These are phyloP conservation scores for Bacillus rossius DNA, from an alignment of 1,140 invertebrate species.

Conservation along the genomic window DNA sequence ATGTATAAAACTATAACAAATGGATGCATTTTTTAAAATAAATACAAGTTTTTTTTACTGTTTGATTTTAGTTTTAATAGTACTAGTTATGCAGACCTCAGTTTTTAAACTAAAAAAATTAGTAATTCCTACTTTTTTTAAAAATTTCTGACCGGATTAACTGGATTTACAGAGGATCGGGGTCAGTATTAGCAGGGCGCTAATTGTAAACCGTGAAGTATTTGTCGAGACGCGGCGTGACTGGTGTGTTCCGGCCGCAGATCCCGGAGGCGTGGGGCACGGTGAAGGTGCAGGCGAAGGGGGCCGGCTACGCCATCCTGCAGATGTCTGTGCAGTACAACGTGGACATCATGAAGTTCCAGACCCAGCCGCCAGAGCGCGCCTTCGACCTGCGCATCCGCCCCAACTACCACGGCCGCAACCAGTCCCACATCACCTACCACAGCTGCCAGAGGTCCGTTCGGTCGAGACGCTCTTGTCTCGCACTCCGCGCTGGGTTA, in stretches of 20 bases:
- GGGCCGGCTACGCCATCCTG: constrained; percentile 85
- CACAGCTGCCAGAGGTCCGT: constrained; percentile 70
- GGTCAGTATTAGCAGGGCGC: no score
- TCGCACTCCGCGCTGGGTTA: no score
- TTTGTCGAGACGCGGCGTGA: no score
- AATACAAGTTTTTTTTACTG: no score
- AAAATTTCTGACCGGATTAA: background rate
- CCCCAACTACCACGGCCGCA: constrained; percentile 77
- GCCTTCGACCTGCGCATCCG: constrained; percentile 68
- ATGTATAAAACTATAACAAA: no score
- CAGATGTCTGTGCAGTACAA: constrained; percentile 95
- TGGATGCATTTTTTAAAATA: no score
- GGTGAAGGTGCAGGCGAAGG: constrained; percentile 82
- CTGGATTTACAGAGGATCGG: no score
- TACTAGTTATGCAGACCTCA: no score
- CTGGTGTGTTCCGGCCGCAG: constrained; percentile 46
- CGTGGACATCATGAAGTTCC: constrained; percentile 81
- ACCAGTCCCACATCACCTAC: constrained; percentile 88
- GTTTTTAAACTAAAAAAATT: background rate
- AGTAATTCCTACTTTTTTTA: background rate
- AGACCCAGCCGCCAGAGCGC: constrained; percentile 73
- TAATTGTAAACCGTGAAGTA: no score
- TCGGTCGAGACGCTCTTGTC: no score
- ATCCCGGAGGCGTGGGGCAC: constrained; percentile 91
- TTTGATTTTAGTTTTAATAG: no score